Base-by-base conservation (phyloP, 2,113 vertebrate genomes). In the Caranx ignobilis region DNA sequence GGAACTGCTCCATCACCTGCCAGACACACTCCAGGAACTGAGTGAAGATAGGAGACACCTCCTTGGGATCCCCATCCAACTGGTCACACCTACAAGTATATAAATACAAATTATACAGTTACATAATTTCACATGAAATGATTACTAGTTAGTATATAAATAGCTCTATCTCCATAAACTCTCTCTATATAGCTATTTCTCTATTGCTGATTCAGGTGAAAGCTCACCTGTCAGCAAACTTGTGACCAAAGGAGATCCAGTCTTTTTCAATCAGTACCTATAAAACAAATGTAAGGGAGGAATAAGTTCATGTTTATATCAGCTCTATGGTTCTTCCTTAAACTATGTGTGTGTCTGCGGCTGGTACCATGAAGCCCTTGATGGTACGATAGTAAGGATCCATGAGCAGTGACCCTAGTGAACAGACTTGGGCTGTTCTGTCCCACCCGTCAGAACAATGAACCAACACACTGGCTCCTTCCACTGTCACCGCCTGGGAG, bases 361-460 rank as follows among this genome's bases (percentile, higher is more conserved):
- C 6, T 15, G 11, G 15, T 77, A 99, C 98, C 98, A 99, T 97
- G 85, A 99, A 98, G 91, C 98, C 98, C 92, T 96, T 97, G 91
- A 98, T 91, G 56, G 98, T 99, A 87, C 98, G 96, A 74, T 99
- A 99, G 88, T 97, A 97, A 18, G 98, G 95, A 84, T 99, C 98
- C 90, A 99, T 92, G 10, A 99, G 91, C 55, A 99, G 95, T 11
- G 96, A 87, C 35, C 97, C 98, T 74, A 99, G 94, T 1, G 98
- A 96, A 83, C 98, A 99, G 50, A 99, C 98, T 75, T 99, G 98
- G 13, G 98, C 97, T 1, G 98, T 99, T 78, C 98, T 94, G 80
- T 99, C 98, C 98, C 98, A 99, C 35, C 98, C 98, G 11, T 99
- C 98, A 8, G 98, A 99, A 85, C 98, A 99, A 81, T 99, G 98